These are phyloP conservation scores for Drosophila setifemur DNA, from an alignment of 1,140 invertebrate genomes.

Conservation along the genomic window DNA sequence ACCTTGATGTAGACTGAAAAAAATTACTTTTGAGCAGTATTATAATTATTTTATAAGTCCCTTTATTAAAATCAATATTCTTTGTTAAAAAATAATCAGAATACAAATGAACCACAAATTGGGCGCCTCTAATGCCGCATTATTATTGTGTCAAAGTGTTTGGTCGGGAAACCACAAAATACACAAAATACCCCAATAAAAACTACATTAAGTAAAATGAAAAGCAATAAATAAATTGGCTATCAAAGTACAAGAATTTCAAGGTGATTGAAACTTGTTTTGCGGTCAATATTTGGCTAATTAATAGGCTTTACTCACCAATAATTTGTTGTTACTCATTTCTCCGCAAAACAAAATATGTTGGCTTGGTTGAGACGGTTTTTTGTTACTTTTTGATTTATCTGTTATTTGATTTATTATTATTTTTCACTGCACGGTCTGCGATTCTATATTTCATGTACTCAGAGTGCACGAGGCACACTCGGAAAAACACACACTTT, in stretches of 20 bases:
- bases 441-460: constrained; percentile 40
- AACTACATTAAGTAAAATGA: constrained; percentile 13
- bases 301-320: constrained; percentile 54
- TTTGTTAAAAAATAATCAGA: background rate
- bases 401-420: constrained; percentile 13
- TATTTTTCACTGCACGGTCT: constrained; percentile 46
- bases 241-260: constrained; percentile 2
- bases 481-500: constrained; percentile 41
- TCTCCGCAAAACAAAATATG: constrained; percentile 70
- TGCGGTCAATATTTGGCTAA: constrained; percentile 25
- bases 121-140: background rate
- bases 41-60: background rate
- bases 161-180: constrained; percentile 16
- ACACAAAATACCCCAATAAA: constrained; percentile 19
- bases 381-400: constrained; percentile 6
- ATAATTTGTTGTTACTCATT: constrained; percentile 75
- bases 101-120: background rate
- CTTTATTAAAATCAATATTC: background rate
- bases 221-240: constrained; percentile 53
- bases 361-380: constrained; percentile 33
- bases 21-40: too few relatives aligned
- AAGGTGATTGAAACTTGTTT: constrained; percentile 30
- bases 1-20: too few relatives aligned
- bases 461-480: constrained; percentile 52
- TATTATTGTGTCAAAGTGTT: background rate